Evolutionary conservation across 2,797 vertebrate species (phyloP), one percentile per base, ranked within the genome.

Genomic region (Somateria mollissima): DNA sequence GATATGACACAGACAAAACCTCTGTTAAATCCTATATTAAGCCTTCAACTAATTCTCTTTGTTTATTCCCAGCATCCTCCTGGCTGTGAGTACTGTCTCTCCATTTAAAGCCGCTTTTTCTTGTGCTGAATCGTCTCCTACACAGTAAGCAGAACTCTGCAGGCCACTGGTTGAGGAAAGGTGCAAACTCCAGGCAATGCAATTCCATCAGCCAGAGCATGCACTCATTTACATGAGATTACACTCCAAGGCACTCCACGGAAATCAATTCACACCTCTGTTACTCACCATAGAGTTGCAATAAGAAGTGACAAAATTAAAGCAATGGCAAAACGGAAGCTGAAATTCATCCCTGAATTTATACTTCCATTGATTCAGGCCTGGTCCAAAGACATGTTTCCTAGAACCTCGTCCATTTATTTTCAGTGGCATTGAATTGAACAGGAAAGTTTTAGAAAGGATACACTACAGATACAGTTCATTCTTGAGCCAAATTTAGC

Each of bases 221-320:
- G 24, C 37, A 36, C 62, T 88, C 43, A 82, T 97, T 92, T 96
- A 84, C 91, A 87, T 94, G 92, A 75, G 66, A 41, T 89, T 73
- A 41, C 2, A 1, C 30, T 69, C 16, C 36, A 54, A 85, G 64
- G 34, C 49, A 51, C 72, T 78, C 65, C 65, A 65, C 1, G 2
- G 71, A 89, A 95, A 94, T 91, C 84, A 95, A 62, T 93, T 95
- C 87, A 79, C 87, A 91, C 82, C 66, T 95, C 69, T 75, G 43
- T 43, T 37, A 58, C 54, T 71, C 28, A 2, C 49, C 47, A 61
- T 1, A 65, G 51, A 71, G 34, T n/a, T 11, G 0, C 34, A 85
- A 87, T 65, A 82, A 89, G 34, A 91, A 69, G 72, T 74, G 89
- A 83, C 58, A 90, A 92, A 90, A 91, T 70, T 70, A 19, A 92